Conservation (phyloP, 2,888 invertebrate genomes). For the Lithosia quadra region DNA sequence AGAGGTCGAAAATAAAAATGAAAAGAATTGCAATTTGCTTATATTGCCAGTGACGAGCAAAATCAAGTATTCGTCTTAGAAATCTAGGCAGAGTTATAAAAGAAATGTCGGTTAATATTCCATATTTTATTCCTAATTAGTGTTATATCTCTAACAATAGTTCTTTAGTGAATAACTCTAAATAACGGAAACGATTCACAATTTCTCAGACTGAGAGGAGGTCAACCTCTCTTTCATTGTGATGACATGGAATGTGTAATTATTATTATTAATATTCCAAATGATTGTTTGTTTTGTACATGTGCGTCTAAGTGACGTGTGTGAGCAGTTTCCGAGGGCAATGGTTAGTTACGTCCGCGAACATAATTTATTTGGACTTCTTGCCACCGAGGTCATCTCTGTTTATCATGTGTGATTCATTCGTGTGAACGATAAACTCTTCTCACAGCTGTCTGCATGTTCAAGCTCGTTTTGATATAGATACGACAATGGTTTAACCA, state of each 20-base stretch:
- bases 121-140: neutral
- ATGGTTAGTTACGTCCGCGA: constrained; percentile 34
- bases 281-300: constrained; percentile 3
- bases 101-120: neutral
- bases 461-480: constrained; percentile 20
- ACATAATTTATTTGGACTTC: constrained; percentile 66
- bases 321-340: constrained; percentile 29
- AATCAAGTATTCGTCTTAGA: neutral
- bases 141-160: neutral
- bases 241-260: neutral
- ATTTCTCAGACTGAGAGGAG: constrained; percentile 10
- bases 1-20: too few species aligned
- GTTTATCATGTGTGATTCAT: constrained; percentile 72
- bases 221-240: neutral
- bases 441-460: constrained; percentile 31
- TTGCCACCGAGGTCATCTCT: constrained; percentile 60
- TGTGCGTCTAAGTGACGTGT: neutral
- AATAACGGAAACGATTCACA: neutral
- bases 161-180: constrained; percentile 23
- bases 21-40: too few species aligned
- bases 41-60: too few species aligned
- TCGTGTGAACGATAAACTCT: constrained; percentile 51
- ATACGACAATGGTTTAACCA: constrained; percentile 21
- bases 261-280: neutral
- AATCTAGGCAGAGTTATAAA: neutral